These are phyloP conservation scores for Mastomys natalensis DNA, from an alignment of 2,113 vertebrate genomes.

Conservation along the genomic window DNA sequence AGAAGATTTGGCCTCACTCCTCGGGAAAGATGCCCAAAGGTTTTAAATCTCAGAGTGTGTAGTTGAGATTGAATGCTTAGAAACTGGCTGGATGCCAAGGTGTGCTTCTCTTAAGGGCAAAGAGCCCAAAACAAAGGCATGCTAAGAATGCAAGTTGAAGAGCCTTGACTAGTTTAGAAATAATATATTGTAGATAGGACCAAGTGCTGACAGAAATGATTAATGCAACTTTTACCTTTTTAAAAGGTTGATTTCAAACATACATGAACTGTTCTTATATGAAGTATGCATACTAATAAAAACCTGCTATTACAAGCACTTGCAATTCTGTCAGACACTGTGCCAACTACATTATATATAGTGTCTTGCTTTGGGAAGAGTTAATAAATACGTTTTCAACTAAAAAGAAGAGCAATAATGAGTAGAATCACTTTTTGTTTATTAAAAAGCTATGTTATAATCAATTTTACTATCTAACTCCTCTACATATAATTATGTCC, in stretches of 20 bases:
- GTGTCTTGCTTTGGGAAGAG: background rate
- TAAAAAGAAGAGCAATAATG: background rate
- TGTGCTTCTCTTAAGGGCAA: constrained; percentile 33
- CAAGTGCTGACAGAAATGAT: constrained; percentile 18
- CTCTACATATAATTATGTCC: background rate
- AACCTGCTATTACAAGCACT: background rate
- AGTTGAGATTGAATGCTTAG: constrained; percentile 54
- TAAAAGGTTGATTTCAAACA: constrained; percentile 27
- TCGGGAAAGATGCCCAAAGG: constrained; percentile 59
- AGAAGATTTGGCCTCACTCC: constrained; percentile 63
- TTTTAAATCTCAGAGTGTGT: constrained; percentile 67
- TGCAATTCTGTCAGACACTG: background rate
- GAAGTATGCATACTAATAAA: constrained; percentile 5
- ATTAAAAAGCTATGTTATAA: background rate
- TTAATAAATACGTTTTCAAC: background rate
- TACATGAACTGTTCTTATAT: background rate
- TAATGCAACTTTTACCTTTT: constrained; percentile 32
- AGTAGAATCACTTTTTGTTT: constrained; percentile 42
- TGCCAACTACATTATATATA: background rate
- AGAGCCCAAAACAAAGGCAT: constrained; percentile 60
- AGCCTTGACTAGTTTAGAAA: constrained; percentile 59
- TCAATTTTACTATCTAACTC: background rate
- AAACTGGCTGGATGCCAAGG: constrained; percentile 46
- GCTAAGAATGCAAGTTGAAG: constrained; percentile 55
- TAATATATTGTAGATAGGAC: constrained; percentile 37